Evolutionary conservation across 2,888 invertebrate genomes (phyloP).

Genomic region (Dendrolimus houi): DNA sequence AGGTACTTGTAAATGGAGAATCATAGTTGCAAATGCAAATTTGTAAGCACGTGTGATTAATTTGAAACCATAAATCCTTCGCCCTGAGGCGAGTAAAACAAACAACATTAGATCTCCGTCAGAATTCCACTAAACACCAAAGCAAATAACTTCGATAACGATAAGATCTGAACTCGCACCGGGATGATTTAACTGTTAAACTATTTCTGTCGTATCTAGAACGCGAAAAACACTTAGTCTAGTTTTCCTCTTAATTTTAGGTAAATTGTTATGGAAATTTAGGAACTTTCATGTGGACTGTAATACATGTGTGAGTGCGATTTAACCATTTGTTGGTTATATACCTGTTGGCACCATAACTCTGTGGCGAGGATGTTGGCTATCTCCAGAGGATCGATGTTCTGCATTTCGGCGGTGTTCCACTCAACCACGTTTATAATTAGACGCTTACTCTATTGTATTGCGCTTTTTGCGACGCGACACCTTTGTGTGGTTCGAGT

Average conservation of each 20-base stretch:
- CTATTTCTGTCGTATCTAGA: neutral
- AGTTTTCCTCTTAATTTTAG: neutral
- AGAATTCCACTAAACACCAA: conserved; percentile 11
- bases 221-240: neutral
- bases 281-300: too few relatives aligned
- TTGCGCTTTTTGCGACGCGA: conserved; percentile 75
- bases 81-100: conserved; percentile 12
- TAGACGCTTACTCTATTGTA: conserved; percentile 75
- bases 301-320: too few relatives aligned
- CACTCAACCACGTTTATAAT: conserved; percentile 68
- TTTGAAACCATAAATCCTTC: conserved; percentile 39
- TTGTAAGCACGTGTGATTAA: conserved; percentile 28
- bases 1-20: too few relatives aligned
- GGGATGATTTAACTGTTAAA: neutral
- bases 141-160: conserved; percentile 18
- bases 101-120: conserved; percentile 17
- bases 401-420: conserved; percentile 58
- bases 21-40: neutral
- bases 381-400: conserved; percentile 89
- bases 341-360: conserved; percentile 89
- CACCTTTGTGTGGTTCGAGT: conserved; percentile 72
- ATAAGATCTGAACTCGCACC: conserved; percentile 4
- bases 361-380: conserved; percentile 90
- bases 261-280: neutral
- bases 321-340: conserved; percentile 21